Evolutionary conservation across 1,140 invertebrate species (phyloP), one percentile per base, ranked within the genome.

Genomic region (Pogonus chalceus): DNA sequence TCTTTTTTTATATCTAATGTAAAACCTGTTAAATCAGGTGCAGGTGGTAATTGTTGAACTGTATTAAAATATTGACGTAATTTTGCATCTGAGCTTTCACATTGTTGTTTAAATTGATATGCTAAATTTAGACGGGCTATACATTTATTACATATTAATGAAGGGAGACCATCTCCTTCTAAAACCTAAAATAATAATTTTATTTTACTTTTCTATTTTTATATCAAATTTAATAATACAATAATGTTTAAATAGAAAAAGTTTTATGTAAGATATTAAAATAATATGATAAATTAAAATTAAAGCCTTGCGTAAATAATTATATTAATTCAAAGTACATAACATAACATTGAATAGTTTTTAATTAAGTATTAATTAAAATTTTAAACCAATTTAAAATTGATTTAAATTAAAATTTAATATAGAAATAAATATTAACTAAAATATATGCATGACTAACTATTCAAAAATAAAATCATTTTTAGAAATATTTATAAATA

Each of bases 31-130:
- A 64, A 49, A 51, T 65, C 57, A 20, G 58, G 53, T n/a, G 59
- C 47, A 20, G 51, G 23, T 20, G 59, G 56, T 53, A 66, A 49
- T 43, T 60, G 56, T 23, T 58, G 55, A 49, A 60, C 58, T 39
- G 61, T 61, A 20, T 79, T 78, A 54, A 82, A 69, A 66, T 79
- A 81, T 63, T 81, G 78, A 26, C 80, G 68, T 24, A 83, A 59
- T 53, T 79, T 71, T 20, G 78, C 62, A 65, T 83, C 80, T 1
- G 80, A 79, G 51, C 73, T 78, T 64, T 83, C 80, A 62, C 78
- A 82, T 54, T 80, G 76, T 56, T 79, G 78, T 64, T 82, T 82
- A 54, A 83, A 83, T 60, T 83, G 79, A 63, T 79, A 83, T 9
- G 81, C 79, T 12, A 81, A 72, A 21, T 81, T 80, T 24, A 83